A percentile compares a stretch with the other conserved stretches of the same genome.
Conservation (phyloP, 2,113 vertebrate genomes). For the Strix aluco region DNA sequence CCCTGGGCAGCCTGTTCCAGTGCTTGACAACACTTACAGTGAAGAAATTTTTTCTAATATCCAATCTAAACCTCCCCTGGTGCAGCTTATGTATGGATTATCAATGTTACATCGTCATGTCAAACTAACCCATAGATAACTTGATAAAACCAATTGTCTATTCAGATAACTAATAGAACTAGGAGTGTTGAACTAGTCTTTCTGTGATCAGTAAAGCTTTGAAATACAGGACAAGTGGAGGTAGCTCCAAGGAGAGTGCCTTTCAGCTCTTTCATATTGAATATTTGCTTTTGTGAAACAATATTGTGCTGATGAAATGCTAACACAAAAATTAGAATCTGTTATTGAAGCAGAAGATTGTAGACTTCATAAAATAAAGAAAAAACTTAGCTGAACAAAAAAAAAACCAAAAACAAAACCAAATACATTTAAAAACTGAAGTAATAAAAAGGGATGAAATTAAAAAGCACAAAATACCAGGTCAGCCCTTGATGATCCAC, state of each 20-base stretch:
- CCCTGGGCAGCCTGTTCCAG: neutral
- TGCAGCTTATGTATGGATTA: neutral
- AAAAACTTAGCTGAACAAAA: accelerated
- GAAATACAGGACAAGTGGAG: neutral
- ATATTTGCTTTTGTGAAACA: neutral
- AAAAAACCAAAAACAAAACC: neutral
- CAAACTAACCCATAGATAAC: neutral
- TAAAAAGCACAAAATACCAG: neutral
- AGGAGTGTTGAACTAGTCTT: neutral
- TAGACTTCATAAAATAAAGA: neutral
- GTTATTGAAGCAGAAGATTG: neutral
- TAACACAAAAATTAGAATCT: neutral
- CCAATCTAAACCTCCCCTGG: neutral
- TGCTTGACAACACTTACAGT: neutral
- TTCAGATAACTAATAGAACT: neutral
- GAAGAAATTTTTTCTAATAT: neutral
- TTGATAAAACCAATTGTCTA: neutral
- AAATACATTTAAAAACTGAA: neutral
- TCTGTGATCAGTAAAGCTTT: neutral
- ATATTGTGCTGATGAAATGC: neutral
- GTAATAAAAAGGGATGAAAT: neutral
- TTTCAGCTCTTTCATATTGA: neutral
- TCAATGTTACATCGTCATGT: neutral
- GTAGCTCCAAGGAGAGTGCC: neutral
- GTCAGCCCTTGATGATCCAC: neutral